phyloP scores from a whole-genome alignment of 2,797 vertebrate genomes.

The Protonibea diacanthus region DNA sequence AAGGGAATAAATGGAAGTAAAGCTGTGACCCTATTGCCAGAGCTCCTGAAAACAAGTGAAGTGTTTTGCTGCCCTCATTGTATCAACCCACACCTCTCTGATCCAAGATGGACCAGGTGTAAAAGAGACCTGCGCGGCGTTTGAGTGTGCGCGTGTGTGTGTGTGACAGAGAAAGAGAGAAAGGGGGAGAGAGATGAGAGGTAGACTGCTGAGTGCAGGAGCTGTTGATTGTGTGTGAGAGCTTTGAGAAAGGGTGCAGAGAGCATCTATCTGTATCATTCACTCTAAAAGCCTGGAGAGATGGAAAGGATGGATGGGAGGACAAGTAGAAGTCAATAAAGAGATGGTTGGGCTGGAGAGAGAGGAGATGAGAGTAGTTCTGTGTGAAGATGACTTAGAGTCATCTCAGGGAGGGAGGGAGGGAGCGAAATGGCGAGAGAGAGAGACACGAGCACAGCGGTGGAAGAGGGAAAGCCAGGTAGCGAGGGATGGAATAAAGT shows the following conservation, averaged over 20 bases:
- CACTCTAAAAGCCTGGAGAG: conserved; percentile 82
- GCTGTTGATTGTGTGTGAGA: conserved; percentile 82
- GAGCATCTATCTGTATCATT: conserved; percentile 84
- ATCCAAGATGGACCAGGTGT: conserved; percentile 53
- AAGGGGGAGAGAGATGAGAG: conserved; percentile 63
- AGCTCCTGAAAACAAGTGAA: conserved; percentile 56
- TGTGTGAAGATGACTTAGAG: conserved; percentile 75
- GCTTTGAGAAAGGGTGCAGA: conserved; percentile 80
- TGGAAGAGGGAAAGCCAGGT: conserved; percentile 46
- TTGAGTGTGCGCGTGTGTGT: conserved; percentile 9
- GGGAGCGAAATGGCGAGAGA: conserved; percentile 11
- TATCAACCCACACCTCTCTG: conserved; percentile 56
- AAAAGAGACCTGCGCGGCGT: conserved; percentile 36
- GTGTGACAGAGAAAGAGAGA: conserved; percentile 6
- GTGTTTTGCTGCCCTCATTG: conserved; percentile 66
- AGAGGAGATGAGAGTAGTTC: conserved; percentile 72
- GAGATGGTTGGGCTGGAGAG: conserved; percentile 72
- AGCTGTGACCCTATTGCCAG: conserved; percentile 28
- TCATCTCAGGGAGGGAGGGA: conserved; percentile 44
- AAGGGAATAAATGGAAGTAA: conserved; percentile 23
- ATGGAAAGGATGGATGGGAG: conserved; percentile 81
- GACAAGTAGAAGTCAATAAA: conserved; percentile 84
- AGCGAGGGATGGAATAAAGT: conserved; percentile 49
- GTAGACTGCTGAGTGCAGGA: conserved; percentile 73
- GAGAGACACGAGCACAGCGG: conserved; percentile 29